Percentiles rank a stretch among this genome's conserved stretches.
These are phyloP conservation scores for Sylvia borin DNA, from an alignment of 2,797 vertebrate genomes.

Conservation along the genomic window DNA sequence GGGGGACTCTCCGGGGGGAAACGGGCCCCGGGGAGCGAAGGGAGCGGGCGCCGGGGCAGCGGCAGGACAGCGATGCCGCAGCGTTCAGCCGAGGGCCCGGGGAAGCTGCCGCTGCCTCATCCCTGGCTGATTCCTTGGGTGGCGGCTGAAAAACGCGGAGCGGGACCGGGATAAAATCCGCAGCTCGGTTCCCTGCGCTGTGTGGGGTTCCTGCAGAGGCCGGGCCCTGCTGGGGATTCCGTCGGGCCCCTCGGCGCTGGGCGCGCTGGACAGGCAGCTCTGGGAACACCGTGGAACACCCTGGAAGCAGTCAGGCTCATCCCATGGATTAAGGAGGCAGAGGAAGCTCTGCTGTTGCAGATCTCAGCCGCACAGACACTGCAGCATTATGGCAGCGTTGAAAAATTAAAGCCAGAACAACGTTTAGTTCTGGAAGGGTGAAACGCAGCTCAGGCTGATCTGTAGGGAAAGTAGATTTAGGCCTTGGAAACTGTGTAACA, in stretches of 20 bases:
- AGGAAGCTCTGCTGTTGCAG: not conserved
- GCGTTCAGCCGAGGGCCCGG: not conserved
- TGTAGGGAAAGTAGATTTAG: not conserved
- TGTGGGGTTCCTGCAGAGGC: rapidly evolving
- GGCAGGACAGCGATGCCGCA: not conserved
- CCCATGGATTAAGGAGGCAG: rapidly evolving
- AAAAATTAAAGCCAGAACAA: not conserved
- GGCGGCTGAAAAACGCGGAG: not conserved
- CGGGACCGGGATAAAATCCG: rapidly evolving
- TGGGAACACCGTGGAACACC: not conserved
- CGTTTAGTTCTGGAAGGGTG: not conserved
- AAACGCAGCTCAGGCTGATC: not conserved
- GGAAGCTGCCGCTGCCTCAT: rapidly evolving
- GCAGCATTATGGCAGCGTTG: not conserved
- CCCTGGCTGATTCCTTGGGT: rapidly evolving
- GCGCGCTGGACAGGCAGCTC: rapidly evolving
- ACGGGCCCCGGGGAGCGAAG: not conserved
- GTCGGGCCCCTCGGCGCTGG: too few relatives aligned
- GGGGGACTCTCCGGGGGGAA: not conserved
- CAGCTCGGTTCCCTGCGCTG: rapidly evolving
- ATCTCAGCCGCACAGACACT: not conserved
- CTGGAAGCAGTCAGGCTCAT: not conserved
- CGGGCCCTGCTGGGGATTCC: rapidly evolving
- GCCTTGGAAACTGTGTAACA: not conserved
- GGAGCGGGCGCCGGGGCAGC: not conserved